Conservation (phyloP, 2,888 invertebrate species). For the Drosophila antonietae region DNA sequence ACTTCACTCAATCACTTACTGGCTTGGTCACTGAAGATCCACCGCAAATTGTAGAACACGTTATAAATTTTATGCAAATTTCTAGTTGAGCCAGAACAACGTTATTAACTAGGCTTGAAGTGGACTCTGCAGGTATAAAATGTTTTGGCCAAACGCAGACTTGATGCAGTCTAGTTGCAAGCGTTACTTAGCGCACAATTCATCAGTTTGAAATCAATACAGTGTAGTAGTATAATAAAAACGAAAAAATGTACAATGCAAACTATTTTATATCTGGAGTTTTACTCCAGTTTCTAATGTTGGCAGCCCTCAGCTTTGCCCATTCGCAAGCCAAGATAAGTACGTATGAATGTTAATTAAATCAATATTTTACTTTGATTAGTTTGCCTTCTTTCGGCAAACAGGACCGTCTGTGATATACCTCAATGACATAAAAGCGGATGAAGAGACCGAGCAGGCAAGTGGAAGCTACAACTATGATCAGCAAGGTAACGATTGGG, state of each 20-base stretch:
- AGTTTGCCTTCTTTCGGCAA: no score
- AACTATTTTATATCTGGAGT: constrained; percentile 9
- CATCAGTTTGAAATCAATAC: neutral
- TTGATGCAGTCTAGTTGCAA: constrained; percentile 3
- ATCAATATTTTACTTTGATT: no score
- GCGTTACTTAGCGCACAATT: neutral
- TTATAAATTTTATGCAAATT: neutral
- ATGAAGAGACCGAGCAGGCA: constrained; percentile 27
- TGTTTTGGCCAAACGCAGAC: neutral
- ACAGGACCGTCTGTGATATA: constrained; percentile 41
- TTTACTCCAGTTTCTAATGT: constrained; percentile 16
- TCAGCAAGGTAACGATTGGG: constrained; percentile 61
- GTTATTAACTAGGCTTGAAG: neutral
- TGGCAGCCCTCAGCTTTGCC: constrained; percentile 19
- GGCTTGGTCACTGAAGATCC: no score
- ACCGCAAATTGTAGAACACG: neutral
- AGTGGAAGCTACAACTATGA: constrained; percentile 65
- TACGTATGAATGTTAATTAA: neutral
- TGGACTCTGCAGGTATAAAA: neutral
- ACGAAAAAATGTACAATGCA: constrained; percentile 20
- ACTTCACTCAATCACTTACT: no score
- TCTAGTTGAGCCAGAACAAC: neutral
- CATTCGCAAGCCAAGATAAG: constrained; percentile 13
- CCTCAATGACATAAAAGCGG: constrained; percentile 31
- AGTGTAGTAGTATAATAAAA: neutral